Conservation (phyloP, 2,797 vertebrate genomes). For the Psittacula echo region DNA sequence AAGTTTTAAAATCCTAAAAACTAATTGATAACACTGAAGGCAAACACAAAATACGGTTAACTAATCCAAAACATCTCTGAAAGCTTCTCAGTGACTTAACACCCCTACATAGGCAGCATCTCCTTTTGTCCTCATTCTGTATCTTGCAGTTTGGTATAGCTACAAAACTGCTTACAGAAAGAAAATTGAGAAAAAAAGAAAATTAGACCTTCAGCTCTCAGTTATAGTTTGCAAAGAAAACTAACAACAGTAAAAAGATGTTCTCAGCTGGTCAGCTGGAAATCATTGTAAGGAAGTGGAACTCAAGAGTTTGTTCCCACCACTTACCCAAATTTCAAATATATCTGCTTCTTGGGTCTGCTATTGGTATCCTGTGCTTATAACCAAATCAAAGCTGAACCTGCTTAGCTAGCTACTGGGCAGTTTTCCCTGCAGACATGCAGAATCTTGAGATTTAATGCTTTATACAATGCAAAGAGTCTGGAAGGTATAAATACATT, state of each 20-base stretch:
- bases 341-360: background rate
- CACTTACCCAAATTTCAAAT: background rate
- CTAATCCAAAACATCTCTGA: background rate
- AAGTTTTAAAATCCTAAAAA: background rate
- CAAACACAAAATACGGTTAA: background rate
- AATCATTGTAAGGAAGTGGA: background rate
- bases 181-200: background rate
- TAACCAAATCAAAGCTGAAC: background rate
- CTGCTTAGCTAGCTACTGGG: background rate
- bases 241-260: background rate
- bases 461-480: background rate
- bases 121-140: rapidly evolving
- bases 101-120: background rate
- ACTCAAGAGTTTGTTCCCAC: background rate
- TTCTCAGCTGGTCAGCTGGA: background rate
- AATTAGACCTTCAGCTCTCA: background rate
- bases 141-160: background rate
- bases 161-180: background rate
- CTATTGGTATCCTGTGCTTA: background rate
- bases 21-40: background rate
- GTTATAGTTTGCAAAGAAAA: background rate
- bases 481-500: background rate
- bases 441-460: background rate
- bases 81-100: background rate
- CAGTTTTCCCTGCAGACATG: background rate